Evolutionary conservation across 2,888 invertebrate species (phyloP), one percentile per base, ranked within the genome.

Genomic region (Cenopis cana): DNA sequence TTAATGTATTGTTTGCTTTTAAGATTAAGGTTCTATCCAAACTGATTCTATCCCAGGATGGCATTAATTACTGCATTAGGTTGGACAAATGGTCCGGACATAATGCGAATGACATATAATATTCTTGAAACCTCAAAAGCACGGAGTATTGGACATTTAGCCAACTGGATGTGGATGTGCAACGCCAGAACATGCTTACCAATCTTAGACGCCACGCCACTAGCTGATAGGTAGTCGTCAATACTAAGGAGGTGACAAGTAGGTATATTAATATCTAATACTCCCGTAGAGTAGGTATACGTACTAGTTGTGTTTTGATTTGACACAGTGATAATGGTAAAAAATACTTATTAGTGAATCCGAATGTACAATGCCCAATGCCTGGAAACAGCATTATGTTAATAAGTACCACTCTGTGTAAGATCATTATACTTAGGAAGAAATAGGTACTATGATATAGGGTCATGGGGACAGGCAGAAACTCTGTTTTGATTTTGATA

Each of bases 401-500:
- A 9, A 10, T 10, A 36, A 6, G 17, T 49, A 18, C 29, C 5
- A 49, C 8, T 5, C 1, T 9, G 17, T 10, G 17, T 18, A 29
- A 29, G 29, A 29, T 4, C 29, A 29, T 29, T 29, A 4, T 29
- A 29, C 29, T 4, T 5, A 29, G 29, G 5, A 4, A 2, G 5
- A 29, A 4, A 49, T 17, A 5, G 41, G 14, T 41, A 14, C 41
- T 12, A 41, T 12, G 14, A 41, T 41, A 12, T 41, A 41, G 38
- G 14, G 38, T 12, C 38, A 41, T 41, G 41, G 41, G 52, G n/a
- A 20, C 38, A 38, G 36, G 8, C 62, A 46, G 52, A 38, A 14
- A 38, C n/a, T 54, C 36, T 14, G 17, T 38, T 14, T n/a, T n/a
- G n/a, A n/a, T n/a, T n/a, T 64, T 24, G 18, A 54, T 38, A 64